Evolutionary conservation across 92 coral and sea anemone genomes (phyloP), one percentile per base, ranked within the genome.

Genomic region (Porites evermanni): DNA sequence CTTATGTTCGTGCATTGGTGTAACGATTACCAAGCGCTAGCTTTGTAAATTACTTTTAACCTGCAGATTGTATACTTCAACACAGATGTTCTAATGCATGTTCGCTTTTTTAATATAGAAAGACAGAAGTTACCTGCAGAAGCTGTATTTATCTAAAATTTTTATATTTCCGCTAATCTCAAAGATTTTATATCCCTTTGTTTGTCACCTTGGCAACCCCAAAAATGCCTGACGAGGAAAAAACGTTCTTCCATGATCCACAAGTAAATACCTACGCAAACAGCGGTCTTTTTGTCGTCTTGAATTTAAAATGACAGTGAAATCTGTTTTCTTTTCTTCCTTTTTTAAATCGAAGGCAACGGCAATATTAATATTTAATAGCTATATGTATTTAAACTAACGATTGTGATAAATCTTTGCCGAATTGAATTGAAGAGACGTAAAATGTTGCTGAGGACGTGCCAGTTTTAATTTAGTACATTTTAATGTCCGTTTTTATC

Each of bases 121-220:
- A 53, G 64, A 56, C 67, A 70, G 16, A 70, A 70, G 59, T 29
- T 71, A 81, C 86, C 86, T 59, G 68, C 6, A 26, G 32, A 83
- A 74, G 65, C 72, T 64, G 72, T 83, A 63, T 74, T 83, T 74
- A 53, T 74, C 72, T 63, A 19, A 21, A 66, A 53, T 61, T 19
- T 44, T 44, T 38, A 38, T 38, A 12, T 0, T 14, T 18, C 60
- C 75, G 17, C 64, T 26, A 67, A 59, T 61, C 44, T 58, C 65
- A 23, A n/a, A 88, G 78, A 88, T 88, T 78, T 70, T 67, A 79
- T 75, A 56, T 26, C 73, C 78, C 7, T 64, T 53, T 67, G 23
- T 24, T 13, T 17, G 91, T 88, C 32, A 47, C 89, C 89, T 14
- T 38, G 89, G 91, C 64, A 83, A 88, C 89, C 14, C 4, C 70